phyloP scores from a whole-genome alignment of 2,888 invertebrate genomes.

The Lepidochrysops patricia region DNA sequence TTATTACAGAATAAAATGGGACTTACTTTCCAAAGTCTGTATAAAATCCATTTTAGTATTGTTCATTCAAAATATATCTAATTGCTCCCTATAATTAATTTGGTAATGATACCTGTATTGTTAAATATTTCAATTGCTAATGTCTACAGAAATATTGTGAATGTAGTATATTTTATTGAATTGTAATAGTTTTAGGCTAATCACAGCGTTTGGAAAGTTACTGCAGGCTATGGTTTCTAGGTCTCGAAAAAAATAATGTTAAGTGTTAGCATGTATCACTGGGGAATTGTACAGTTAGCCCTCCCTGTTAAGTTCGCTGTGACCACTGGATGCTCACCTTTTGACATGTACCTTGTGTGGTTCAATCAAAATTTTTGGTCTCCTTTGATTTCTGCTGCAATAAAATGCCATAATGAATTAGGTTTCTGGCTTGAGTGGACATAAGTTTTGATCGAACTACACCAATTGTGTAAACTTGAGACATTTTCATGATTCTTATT shows the following conservation, averaged over 20 bases:
- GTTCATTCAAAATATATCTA: conserved; percentile 20
- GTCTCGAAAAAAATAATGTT: conserved; percentile 67
- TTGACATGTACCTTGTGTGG: conserved; percentile 53
- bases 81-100: conserved; percentile 24
- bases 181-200: conserved; percentile 39
- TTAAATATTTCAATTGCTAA: conserved; percentile 42
- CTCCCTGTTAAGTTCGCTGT: conserved; percentile 73
- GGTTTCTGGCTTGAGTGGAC: conserved; percentile 43
- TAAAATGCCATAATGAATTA: conserved; percentile 48
- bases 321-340: conserved; percentile 67
- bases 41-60: conserved; percentile 22
- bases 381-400: conserved; percentile 50
- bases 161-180: conserved; percentile 37
- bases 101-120: conserved; percentile 24
- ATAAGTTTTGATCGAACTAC: conserved; percentile 61
- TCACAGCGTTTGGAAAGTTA: conserved; percentile 71
- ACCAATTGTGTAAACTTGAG: conserved; percentile 68
- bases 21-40: conserved; percentile 72
- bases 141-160: conserved; percentile 42
- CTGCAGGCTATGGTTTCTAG: conserved; percentile 64
- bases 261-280: conserved; percentile 73
- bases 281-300: conserved; percentile 75
- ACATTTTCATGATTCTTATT: conserved; percentile 60
- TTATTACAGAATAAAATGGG: conserved; percentile 71
- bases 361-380: conserved; percentile 65